A percentile compares a stretch with the other conserved stretches of the same genome.
Evolutionary conservation across 2,113 vertebrate species (phyloP).

Genomic region (Fukomys damarensis): DNA sequence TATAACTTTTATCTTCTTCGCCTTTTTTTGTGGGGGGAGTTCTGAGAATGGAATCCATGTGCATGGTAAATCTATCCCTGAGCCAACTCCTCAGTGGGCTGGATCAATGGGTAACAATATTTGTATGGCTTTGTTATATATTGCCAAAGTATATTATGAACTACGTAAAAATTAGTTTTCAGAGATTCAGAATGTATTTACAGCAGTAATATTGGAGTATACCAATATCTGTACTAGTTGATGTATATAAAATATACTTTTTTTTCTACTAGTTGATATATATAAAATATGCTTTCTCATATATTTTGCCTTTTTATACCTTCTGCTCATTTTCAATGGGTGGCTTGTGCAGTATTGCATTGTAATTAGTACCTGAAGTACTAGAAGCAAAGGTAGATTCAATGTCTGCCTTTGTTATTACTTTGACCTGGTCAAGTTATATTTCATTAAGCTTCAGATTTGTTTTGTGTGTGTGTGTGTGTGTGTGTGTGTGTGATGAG

Average conservation of each 20-base stretch:
- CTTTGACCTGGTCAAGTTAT: neutral
- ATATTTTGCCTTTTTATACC: neutral
- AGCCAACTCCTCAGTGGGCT: neutral
- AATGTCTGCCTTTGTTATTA: neutral
- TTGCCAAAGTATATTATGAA: neutral
- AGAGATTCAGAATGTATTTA: neutral
- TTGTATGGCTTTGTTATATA: slow-evolving; percentile 10
- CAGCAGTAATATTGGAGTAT: neutral
- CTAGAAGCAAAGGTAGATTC: neutral
- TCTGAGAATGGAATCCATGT: neutral
- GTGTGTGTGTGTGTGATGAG: neutral
- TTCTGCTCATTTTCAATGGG: neutral
- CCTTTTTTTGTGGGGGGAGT: neutral
- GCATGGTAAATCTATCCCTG: neutral
- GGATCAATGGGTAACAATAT: neutral
- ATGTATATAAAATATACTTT: neutral
- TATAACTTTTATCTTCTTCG: neutral
- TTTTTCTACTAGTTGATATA: neutral
- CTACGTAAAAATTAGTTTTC: neutral
- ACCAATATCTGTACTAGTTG: neutral
- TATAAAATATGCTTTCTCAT: neutral
- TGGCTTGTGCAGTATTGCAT: neutral
- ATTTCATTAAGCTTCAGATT: slow-evolving; percentile 3
- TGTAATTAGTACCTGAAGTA: neutral
- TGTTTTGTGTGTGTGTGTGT: neutral